Base-by-base conservation (phyloP, 2,888 invertebrate species). In the Pristionchus arcanus region DNA sequence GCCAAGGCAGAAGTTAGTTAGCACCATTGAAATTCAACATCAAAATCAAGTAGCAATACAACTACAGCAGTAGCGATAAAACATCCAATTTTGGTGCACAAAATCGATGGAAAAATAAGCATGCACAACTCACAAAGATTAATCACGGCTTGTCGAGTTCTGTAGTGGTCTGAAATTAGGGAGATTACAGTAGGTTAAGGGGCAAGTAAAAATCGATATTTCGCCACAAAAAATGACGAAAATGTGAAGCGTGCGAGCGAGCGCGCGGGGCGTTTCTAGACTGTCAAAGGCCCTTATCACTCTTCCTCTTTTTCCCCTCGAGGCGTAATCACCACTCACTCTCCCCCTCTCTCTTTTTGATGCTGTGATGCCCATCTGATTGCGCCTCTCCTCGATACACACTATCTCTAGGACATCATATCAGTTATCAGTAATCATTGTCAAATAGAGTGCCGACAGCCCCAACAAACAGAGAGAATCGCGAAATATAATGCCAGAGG, bases 231-330 rank as follows among this genome's bases (percentile, higher is more conserved):
- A 25, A 74, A 25, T 74, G 74, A 74, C 42, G 74, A 74, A 74
- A 74, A 74, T 74, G 74, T 68, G 31, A 74, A 74, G 37, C 37
- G 74, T 37, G 74, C 37, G 37, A 37, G 37, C 3, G 16, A 37
- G 74, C 74, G 74, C 37, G 74, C 21, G 21, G 74, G 25, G 68
- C 74, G 74, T 74, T 74, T 74, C 74, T 74, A 74, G 74, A 74
- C 74, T 34, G 34, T 19, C 63, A 49, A 49, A 49, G 42, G 63
- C 25, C 11, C 74, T 74, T 74, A 74, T 74, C 74, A 74, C 37
- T 37, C 2, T 11, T 4, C 2, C 31, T 15, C 28, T 31, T 15
- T 21, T 15, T 16, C 19, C 25, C 74, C 74, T 74, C 37, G 74
- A 74, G 74, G 74, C 74, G 37, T 37, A 74, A 34, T 37, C 34